Conservation (phyloP, 2,888 invertebrate genomes). For the Zaprionus lineosus region DNA sequence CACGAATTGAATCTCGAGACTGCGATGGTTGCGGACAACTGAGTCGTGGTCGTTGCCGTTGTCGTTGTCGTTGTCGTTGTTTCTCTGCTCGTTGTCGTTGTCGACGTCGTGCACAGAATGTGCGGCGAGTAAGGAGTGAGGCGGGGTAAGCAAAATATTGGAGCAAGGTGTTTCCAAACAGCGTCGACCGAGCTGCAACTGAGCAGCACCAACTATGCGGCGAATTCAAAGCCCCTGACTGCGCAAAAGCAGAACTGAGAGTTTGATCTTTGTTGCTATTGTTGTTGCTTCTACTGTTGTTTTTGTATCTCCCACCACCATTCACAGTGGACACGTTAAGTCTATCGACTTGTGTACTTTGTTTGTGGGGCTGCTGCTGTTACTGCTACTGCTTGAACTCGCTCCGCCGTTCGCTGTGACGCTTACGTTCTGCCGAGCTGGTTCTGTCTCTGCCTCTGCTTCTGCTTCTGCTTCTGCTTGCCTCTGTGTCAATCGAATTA, state of each 20-base stretch:
- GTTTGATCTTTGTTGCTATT: slow-evolving; percentile 32
- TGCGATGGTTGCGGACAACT: slow-evolving; percentile 47
- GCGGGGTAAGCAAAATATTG: slow-evolving; percentile 55
- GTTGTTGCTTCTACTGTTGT: slow-evolving; percentile 23
- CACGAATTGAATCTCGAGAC: slow-evolving; percentile 56
- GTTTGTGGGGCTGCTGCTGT: slow-evolving; percentile 48
- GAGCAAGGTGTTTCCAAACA: slow-evolving; percentile 77
- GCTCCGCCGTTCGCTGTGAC: too few species aligned
- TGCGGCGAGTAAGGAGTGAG: slow-evolving; percentile 1
- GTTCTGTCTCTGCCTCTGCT: too few species aligned
- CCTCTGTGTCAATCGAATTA: slow-evolving; percentile 75
- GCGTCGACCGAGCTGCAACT: slow-evolving; percentile 41
- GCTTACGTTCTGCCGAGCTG: slow-evolving; percentile 48
- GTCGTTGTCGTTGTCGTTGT: slow-evolving; percentile 15
- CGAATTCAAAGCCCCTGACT: slow-evolving; percentile 58
- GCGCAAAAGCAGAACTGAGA: slow-evolving; percentile 67
- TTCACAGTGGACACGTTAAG: slow-evolving; percentile 51
- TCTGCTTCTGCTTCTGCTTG: too few species aligned
- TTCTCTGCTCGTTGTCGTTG: slow-evolving; percentile 9
- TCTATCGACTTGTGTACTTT: slow-evolving; percentile 50
- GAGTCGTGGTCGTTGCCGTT: slow-evolving; percentile 33
- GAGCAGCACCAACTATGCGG: slow-evolving; percentile 35
- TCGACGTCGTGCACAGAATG: slow-evolving; percentile 18
- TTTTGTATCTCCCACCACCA: slow-evolving; percentile 57
- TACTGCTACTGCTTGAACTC: too few species aligned